These are phyloP conservation scores for Aplocera efformata DNA, from an alignment of 2,888 invertebrate species.

Conservation along the genomic window DNA sequence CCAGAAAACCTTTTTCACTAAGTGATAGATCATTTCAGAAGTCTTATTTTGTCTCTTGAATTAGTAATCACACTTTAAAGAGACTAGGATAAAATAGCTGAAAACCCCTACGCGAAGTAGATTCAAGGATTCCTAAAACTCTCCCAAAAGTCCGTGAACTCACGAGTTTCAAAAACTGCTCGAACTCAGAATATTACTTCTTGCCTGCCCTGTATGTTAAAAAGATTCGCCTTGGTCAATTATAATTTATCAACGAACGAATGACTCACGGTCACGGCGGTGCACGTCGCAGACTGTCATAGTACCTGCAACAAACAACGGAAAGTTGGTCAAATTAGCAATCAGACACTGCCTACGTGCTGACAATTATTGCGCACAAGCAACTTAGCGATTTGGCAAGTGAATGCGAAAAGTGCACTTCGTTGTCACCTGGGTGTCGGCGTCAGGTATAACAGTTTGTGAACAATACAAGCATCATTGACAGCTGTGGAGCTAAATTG, in stretches of 20 bases:
- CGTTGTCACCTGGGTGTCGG: background rate
- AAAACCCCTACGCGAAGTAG: too few species aligned
- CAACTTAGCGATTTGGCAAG: conserved; percentile 16
- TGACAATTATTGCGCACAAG: conserved; percentile 18
- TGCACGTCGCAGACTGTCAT: conserved; percentile 64
- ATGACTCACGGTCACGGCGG: conserved; percentile 68
- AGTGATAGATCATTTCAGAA: too few species aligned
- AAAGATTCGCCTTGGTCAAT: conserved; percentile 15
- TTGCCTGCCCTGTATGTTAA: background rate
- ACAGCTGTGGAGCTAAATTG: too few species aligned
- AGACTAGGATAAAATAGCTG: too few species aligned
- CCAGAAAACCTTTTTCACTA: too few species aligned
- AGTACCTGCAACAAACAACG: conserved; percentile 67
- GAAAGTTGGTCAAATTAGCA: conserved; percentile 41
- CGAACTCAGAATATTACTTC: background rate
- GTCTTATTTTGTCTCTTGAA: too few species aligned
- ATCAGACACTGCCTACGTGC: conserved; percentile 14
- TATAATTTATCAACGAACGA: conserved; percentile 40
- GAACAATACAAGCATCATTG: too few species aligned
- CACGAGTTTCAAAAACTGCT: too few species aligned
- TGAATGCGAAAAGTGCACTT: conserved; percentile 10
- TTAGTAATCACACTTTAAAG: too few species aligned
- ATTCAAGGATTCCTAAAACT: too few species aligned
- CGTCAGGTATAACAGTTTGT: too few species aligned
- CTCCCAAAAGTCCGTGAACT: too few species aligned